Evolutionary conservation across 2,888 invertebrate species (phyloP).

Genomic region (Epinotia nisella): DNA sequence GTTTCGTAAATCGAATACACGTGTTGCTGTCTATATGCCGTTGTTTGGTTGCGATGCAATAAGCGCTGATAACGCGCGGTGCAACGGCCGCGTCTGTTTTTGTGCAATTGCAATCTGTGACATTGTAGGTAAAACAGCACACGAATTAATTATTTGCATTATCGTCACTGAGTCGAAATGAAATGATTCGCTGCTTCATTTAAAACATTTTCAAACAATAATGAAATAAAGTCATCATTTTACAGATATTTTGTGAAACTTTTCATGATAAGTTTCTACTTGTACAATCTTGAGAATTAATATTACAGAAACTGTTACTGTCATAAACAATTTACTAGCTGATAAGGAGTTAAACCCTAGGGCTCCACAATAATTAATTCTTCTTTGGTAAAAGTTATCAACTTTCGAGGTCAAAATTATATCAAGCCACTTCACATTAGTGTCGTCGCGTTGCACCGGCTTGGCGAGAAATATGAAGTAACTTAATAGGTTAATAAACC

Average conservation of each 20-base stretch:
- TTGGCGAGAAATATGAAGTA: neutral
- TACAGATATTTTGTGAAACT: neutral
- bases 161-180: conserved; percentile 1
- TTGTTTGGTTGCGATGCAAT: conserved; percentile 38
- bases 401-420: conserved; percentile 9
- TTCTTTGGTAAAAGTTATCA: conserved; percentile 8
- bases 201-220: neutral
- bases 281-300: neutral
- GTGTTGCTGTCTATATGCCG: conserved; percentile 3
- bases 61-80: conserved; percentile 41
- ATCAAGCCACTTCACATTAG: conserved; percentile 7
- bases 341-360: conserved; percentile 12
- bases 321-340: conserved; percentile 13
- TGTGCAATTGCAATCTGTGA: conserved; percentile 46
- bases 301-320: neutral
- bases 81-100: conserved; percentile 49
- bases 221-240: neutral
- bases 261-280: neutral
- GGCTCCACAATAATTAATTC: conserved; percentile 1
- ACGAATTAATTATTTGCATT: conserved; percentile 29
- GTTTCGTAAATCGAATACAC: conserved; percentile 28
- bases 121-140: conserved; percentile 35
- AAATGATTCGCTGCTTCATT: neutral
- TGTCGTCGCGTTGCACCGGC: neutral
- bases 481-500: neutral